Evolutionary conservation across 2,888 invertebrate species (phyloP), one percentile per base, ranked within the genome.

Genomic region (Allolobophora icterica): DNA sequence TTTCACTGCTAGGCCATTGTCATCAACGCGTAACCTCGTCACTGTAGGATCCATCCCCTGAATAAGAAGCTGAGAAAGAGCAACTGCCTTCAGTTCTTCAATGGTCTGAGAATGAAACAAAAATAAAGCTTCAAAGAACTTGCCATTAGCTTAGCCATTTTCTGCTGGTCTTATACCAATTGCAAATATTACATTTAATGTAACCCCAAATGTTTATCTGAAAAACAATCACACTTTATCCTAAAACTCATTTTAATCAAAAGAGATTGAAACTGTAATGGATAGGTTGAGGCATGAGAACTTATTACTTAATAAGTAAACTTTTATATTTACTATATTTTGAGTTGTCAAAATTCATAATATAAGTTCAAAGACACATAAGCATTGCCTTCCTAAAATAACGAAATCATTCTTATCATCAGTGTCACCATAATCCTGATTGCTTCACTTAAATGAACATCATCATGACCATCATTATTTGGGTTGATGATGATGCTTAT

Each of bases 1-100:
- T 89, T 93, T 91, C 3, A 94, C 93, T 13, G 94, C 94, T 11
- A 94, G 91, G 8, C 92, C 92, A 42, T 93, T 93, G 92, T 95
- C 94, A 58, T 94, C 94, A 52, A 94, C 92, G 35, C 94, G 92
- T 13, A 95, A 92, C 33, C 94, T 91, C 13, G 93, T 93, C n/a
- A 35, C 24, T 21, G 40, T 45, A 15, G 34, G 33, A 38, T 45
- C 91, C 45, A 38, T 13, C 30, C 13, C n/a, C 17, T 21, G 45
- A 24, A 89, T 4, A 40, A 30, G 19, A 30, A 89, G 40, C 83
- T 91, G 90, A 8, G 93, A 92, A 89, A 94, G 89, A 30, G 93
- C 92, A 35, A 93, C 92, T 8, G 90, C 71, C 92, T 95, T 95
- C 89, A 95, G 90, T 71, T 94, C 94, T 34, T 90, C 91, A 13